Conservation (phyloP, 2,888 invertebrate species). For the Scaptomyza reducta region DNA sequence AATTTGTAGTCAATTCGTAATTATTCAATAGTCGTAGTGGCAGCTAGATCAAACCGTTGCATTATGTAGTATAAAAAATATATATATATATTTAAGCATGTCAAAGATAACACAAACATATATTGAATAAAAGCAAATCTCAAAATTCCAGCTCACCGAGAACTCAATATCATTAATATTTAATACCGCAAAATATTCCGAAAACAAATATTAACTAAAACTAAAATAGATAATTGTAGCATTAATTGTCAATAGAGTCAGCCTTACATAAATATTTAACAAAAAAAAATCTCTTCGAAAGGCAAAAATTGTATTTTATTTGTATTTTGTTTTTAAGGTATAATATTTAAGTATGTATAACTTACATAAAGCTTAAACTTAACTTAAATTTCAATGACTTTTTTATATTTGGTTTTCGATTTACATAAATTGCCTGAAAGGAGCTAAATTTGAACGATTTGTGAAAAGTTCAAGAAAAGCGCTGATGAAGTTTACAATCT, state of each 20-base stretch:
- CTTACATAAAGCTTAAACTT: background rate
- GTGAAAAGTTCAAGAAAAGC: background rate
- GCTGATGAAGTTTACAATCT: background rate
- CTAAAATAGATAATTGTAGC: background rate
- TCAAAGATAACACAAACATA: conserved; percentile 5
- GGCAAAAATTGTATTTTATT: background rate
- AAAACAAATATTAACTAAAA: background rate
- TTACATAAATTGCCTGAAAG: no score
- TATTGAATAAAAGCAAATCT: conserved; percentile 20
- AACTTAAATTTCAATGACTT: background rate
- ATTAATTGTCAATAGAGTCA: background rate
- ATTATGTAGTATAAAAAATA: conserved; percentile 15
- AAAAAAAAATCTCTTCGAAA: background rate
- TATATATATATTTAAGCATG: conserved; percentile 5
- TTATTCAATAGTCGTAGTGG: conserved; percentile 25
- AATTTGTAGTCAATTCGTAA: conserved; percentile 20
- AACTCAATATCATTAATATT: conserved; percentile 16
- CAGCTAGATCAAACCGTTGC: conserved; percentile 13
- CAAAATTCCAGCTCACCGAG: conserved; percentile 14
- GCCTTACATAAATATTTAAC: no score
- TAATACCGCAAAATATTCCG: background rate
- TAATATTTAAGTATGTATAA: no score
- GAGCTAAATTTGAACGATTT: background rate
- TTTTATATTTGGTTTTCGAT: background rate
- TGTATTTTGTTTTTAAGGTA: background rate